Conservation (phyloP, 2,888 invertebrate species). For the Caenorhabditis sp. region DNA sequence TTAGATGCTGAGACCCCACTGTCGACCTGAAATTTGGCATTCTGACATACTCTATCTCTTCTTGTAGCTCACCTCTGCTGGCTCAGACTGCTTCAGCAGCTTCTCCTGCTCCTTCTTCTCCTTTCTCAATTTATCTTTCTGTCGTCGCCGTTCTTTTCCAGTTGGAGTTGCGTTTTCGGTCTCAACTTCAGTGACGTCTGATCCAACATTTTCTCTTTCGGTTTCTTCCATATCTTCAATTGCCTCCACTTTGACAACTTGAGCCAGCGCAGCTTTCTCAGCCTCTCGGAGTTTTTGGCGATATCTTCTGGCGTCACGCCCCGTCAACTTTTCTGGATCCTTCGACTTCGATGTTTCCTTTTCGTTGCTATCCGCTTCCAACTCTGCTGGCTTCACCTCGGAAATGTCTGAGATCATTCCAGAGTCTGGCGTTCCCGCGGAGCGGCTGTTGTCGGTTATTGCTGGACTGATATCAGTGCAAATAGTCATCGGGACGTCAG, state of each 20-base stretch:
- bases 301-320: slow-evolving; percentile 35
- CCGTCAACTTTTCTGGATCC: slow-evolving; percentile 34
- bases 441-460: not conserved
- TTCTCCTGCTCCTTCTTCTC: slow-evolving; percentile 29
- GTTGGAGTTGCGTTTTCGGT: not conserved
- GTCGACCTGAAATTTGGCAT: too few species aligned
- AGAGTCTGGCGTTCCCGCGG: slow-evolving; percentile 46
- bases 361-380: not conserved
- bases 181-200: not conserved
- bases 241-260: not conserved
- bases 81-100: not conserved
- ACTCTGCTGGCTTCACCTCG: slow-evolving; percentile 3
- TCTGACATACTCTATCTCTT: too few species aligned
- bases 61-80: not conserved
- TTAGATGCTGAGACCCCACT: too few species aligned
- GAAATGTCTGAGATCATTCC: slow-evolving; percentile 47
- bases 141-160: slow-evolving; percentile 46
- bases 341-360: slow-evolving; percentile 4
- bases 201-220: not conserved
- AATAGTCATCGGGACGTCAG: not conserved
- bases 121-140: slow-evolving; percentile 51
- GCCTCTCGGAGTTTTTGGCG: slow-evolving; percentile 41
- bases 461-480: not conserved
- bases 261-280: slow-evolving; percentile 3
- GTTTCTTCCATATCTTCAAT: not conserved